phyloP scores from a whole-genome alignment of 2,113 vertebrate genomes.

The Aphelocoma coerulescens region DNA sequence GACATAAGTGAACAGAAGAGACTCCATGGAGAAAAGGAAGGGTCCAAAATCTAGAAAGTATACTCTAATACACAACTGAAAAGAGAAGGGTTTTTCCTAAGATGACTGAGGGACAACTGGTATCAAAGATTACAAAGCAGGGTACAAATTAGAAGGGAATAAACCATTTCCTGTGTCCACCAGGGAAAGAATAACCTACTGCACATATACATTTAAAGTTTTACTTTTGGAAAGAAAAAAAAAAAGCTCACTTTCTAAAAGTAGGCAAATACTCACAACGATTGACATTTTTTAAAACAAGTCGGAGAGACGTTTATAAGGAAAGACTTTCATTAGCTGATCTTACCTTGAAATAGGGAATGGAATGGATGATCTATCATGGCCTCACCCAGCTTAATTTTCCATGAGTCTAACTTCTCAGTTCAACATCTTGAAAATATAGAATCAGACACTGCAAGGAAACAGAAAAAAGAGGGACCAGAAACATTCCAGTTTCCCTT shows the following conservation, averaged over 20 bases:
- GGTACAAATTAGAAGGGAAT: neutral
- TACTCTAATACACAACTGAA: neutral
- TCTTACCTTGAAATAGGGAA: neutral
- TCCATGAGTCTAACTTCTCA: rapidly evolving
- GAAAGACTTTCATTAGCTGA: neutral
- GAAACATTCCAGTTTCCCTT: neutral
- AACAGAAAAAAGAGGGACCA: neutral
- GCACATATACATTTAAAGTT: neutral
- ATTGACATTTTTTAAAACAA: neutral
- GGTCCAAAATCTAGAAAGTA: neutral
- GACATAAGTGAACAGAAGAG: neutral
- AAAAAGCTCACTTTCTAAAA: neutral
- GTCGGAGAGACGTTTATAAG: neutral
- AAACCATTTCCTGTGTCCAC: neutral
- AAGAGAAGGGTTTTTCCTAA: neutral
- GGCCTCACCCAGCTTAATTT: neutral
- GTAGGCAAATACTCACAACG: neutral
- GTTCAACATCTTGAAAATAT: neutral
- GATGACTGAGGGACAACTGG: neutral
- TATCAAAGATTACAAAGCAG: neutral
- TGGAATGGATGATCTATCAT: neutral
- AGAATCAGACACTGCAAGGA: neutral
- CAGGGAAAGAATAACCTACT: neutral
- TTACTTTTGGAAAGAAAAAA: neutral
- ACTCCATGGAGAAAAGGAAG: neutral